phyloP scores from a whole-genome alignment of 1,140 invertebrate species.

The Pemphigus obesinymphae region DNA sequence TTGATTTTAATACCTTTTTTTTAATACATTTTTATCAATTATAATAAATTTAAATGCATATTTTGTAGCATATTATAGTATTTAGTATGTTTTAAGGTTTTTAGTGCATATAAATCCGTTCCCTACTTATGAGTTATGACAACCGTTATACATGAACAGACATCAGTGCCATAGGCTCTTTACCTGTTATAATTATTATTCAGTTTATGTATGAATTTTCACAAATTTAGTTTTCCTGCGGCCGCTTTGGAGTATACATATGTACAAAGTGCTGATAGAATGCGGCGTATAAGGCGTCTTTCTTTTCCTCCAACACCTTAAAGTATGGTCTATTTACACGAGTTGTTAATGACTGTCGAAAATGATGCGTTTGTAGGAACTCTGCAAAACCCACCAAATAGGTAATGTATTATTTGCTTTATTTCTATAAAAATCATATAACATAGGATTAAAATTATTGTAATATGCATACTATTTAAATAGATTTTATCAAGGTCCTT shows the following conservation, averaged over 20 bases:
- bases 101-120: too few relatives aligned
- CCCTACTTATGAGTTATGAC: too few relatives aligned
- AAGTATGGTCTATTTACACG: neutral
- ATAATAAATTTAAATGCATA: too few relatives aligned
- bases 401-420: neutral
- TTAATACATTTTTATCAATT: too few relatives aligned
- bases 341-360: neutral
- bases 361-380: neutral
- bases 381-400: neutral
- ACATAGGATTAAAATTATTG: neutral
- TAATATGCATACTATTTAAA: neutral
- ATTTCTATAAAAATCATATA: neutral
- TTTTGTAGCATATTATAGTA: too few relatives aligned
- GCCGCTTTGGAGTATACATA: neutral
- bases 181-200: too few relatives aligned
- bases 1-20: too few relatives aligned
- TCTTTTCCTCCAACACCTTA: neutral
- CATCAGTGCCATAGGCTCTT: too few relatives aligned
- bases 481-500: neutral
- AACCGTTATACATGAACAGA: too few relatives aligned
- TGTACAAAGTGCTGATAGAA: neutral
- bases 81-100: too few relatives aligned
- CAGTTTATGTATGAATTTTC: neutral
- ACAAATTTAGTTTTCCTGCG: neutral
- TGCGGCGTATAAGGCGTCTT: neutral